Conservation (phyloP, 2,888 invertebrate genomes). For the Trachelus stipa region DNA sequence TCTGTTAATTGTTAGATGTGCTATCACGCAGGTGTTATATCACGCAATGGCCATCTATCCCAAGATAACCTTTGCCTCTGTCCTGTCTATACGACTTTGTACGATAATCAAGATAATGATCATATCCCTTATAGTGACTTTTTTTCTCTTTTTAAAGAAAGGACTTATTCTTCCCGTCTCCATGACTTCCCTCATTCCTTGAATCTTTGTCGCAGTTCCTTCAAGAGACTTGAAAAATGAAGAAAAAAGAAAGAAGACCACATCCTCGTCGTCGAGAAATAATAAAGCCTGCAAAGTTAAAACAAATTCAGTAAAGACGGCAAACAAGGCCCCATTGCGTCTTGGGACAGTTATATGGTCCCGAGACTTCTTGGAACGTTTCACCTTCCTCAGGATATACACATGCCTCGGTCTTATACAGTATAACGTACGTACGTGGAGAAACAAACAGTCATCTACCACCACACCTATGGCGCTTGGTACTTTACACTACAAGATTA, state of each 20-base stretch:
- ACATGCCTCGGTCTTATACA: neutral
- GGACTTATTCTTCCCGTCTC: neutral
- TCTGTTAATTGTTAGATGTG: neutral
- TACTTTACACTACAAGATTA: neutral
- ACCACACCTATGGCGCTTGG: neutral
- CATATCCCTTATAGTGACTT: neutral
- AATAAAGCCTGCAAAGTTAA: conserved; percentile 27
- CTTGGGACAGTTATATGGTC: conserved; percentile 43
- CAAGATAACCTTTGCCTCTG: conserved; percentile 26
- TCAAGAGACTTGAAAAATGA: neutral
- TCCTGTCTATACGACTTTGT: conserved; percentile 18
- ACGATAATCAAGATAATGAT: conserved; percentile 14
- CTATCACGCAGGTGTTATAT: neutral
- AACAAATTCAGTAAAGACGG: conserved; percentile 50
- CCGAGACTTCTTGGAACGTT: conserved; percentile 24
- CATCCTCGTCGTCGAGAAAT: conserved; percentile 10
- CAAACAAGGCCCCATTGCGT: conserved; percentile 45
- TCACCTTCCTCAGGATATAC: neutral
- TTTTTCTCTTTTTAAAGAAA: neutral
- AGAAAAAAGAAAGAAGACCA: conserved; percentile 3
- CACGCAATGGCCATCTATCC: conserved; percentile 17
- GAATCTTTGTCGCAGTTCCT: neutral
- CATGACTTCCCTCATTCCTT: neutral
- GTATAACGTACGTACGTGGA: neutral
- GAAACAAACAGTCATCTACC: neutral